phyloP scores from a whole-genome alignment of 2,113 vertebrate species.

The Hemiscyllium ocellatum region DNA sequence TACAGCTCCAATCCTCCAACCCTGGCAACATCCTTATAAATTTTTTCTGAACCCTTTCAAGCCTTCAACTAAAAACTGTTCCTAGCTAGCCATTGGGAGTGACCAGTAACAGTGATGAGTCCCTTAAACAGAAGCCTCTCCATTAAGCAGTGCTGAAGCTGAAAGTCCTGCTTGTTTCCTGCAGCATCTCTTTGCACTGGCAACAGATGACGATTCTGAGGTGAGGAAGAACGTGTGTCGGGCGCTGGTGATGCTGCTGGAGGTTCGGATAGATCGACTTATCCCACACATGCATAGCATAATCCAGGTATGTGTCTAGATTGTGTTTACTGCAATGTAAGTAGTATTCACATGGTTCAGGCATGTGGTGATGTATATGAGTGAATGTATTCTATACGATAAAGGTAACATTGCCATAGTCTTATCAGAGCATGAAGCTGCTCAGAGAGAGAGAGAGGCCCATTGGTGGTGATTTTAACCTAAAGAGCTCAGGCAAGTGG shows the following conservation, averaged over 20 bases:
- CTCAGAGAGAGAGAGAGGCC: too few relatives aligned
- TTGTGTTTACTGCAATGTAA: not conserved
- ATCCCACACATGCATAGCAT: constrained; percentile 97
- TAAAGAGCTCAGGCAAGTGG: too few relatives aligned
- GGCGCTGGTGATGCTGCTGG: constrained; percentile 85
- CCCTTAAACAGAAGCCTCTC: not conserved
- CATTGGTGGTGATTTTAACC: not conserved
- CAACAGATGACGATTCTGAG: constrained; percentile 83
- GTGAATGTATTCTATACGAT: not conserved
- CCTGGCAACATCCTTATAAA: too few relatives aligned
- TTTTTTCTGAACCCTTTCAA: too few relatives aligned
- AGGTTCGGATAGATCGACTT: constrained; percentile 85
- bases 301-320: constrained; percentile 67
- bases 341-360: not conserved
- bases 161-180: not conserved
- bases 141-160: not conserved
- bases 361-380: not conserved
- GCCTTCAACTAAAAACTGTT: not conserved
- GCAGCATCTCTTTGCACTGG: constrained; percentile 83
- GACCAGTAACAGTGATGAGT: not conserved
- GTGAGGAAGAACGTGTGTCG: constrained; percentile 89
- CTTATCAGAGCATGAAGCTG: too few relatives aligned
- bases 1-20: too few relatives aligned
- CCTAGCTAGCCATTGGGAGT: not conserved
- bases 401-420: not conserved